Evolutionary conservation across 2,797 vertebrate genomes (phyloP), one percentile per base, ranked within the genome.

Genomic region (Nyctibius grandis): DNA sequence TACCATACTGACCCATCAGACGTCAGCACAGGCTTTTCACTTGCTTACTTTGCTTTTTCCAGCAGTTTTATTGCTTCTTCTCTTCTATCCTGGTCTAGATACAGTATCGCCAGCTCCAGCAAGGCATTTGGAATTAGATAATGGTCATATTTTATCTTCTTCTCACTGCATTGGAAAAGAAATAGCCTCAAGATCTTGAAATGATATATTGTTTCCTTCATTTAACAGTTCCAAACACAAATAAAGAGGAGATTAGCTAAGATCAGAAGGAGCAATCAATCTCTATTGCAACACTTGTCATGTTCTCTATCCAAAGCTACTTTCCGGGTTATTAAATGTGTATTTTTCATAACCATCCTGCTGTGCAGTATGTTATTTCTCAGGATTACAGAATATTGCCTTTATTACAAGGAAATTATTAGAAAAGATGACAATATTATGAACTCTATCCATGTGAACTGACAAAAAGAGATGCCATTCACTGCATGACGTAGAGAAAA

Each of bases 111-210:
- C 44, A 99, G 98, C 97, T 99, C 99, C 97, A 99, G 97, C 86
- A 99, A 97, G 11, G 99, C 99, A 78, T 99, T 99, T 83, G 99
- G 99, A 94, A 99, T 98, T 97, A 99, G 97, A 96, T 99, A 99
- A 96, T 99, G 99, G 96, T 99, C 99, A 59, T 99, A 99, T 96
- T 99, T 99, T 94, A 99, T 99, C 98, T 99, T 99, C 97, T 98
- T 98, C 97, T 99, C 99, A 97, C 99, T 99, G 97, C 47, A 92
- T 91, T 90, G 47, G 88, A 96, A 89, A 97, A 72, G 60, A 92
- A 95, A 94, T 14, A 95, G 60, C 53, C 50, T 89, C 44, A 85
- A 40, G 72, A 92, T 83, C 75, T 83, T 77, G 59, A 85, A 85
- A 69, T 78, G n/a, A 87, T 54, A 36, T 12, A 68, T 36, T 47